Base-by-base conservation (phyloP, 53 echinoderm and acorn worm species). In the Zoroaster sp. region DNA sequence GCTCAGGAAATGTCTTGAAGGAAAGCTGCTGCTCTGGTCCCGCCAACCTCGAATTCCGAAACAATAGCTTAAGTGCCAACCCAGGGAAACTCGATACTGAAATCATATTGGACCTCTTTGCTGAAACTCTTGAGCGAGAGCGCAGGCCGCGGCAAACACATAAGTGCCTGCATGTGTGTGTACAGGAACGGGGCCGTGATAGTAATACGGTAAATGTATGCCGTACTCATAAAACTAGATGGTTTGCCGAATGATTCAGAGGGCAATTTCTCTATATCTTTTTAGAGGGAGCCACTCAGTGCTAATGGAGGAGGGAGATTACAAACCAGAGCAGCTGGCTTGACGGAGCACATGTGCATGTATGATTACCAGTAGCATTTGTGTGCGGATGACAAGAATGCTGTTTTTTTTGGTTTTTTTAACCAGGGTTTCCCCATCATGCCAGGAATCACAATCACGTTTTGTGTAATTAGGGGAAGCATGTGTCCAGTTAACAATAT, bases 141-240 rank as follows among this genome's bases (percentile, higher is more conserved):
- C 82, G 67, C 82, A 15, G 82, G 35, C 67, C 45, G 82, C 23
- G 32, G 82, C 82, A 66, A 82, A 67, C 68, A 65, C 65, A 66
- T 67, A 67, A 82, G 82, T 82, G 82, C 82, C 82, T 28, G 44
- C 67, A n/a, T 66, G 68, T 41, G 40, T 82, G 82, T 82, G 67
- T 82, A 67, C 67, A 67, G 35, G 68, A 30, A 66, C 28, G 23
- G 18, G 33, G 41, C 67, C 5, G 34, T 40, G 82, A 66, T 32
- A 43, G 82, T 82, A 82, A 82, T 82, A 82, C 43, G 68, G 67
- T 82, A 82, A 82, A 82, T 82, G 82, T 82, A 82, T 82, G 82
- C 82, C 68, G 18, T 82, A 82, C 82, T 82, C 82, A 82, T 82
- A 82, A 82, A 82, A 66, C 67, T 82, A 43, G 82, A 82, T 82